Evolutionary conservation across 2,113 vertebrate genomes (phyloP).

Genomic region (Strix aluco): DNA sequence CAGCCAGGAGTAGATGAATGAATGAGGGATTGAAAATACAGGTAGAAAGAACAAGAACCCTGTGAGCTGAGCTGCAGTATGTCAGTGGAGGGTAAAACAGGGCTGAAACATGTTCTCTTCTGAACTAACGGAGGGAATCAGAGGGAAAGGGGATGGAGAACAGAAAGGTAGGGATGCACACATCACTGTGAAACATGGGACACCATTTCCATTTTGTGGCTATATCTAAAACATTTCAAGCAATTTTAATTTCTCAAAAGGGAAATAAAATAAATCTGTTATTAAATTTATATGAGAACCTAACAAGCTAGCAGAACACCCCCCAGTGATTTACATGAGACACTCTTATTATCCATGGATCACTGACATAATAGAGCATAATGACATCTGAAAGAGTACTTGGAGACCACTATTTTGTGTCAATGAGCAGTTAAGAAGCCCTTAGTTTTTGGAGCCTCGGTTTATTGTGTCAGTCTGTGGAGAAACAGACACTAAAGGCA

Average conservation of each 20-base stretch:
- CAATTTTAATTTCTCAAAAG: slow-evolving; percentile 43
- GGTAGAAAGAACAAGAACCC: background rate
- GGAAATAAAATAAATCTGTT: slow-evolving; percentile 44
- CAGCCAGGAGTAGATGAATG: background rate
- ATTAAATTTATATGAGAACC: slow-evolving; percentile 51
- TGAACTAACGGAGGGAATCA: background rate
- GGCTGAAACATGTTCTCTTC: background rate
- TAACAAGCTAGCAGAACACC: slow-evolving; percentile 46
- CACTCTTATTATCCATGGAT: slow-evolving; percentile 45
- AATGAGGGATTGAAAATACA: background rate
- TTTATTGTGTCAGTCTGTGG: slow-evolving; percentile 59
- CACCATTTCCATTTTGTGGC: background rate
- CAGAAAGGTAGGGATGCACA: background rate
- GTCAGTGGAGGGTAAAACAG: background rate
- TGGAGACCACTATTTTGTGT: slow-evolving; percentile 56
- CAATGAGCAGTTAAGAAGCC: slow-evolving; percentile 62
- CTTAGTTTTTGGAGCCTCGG: slow-evolving; percentile 28
- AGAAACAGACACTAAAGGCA: slow-evolving; percentile 55
- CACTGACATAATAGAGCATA: slow-evolving; percentile 41
- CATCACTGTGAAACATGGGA: background rate
- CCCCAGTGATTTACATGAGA: slow-evolving; percentile 32
- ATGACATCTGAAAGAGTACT: slow-evolving; percentile 51
- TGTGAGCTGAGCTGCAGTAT: background rate
- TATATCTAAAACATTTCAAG: slow-evolving; percentile 2
- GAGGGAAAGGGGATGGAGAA: background rate